Base-by-base conservation (phyloP, 2,888 invertebrate genomes). In the Xylocampa areola region DNA sequence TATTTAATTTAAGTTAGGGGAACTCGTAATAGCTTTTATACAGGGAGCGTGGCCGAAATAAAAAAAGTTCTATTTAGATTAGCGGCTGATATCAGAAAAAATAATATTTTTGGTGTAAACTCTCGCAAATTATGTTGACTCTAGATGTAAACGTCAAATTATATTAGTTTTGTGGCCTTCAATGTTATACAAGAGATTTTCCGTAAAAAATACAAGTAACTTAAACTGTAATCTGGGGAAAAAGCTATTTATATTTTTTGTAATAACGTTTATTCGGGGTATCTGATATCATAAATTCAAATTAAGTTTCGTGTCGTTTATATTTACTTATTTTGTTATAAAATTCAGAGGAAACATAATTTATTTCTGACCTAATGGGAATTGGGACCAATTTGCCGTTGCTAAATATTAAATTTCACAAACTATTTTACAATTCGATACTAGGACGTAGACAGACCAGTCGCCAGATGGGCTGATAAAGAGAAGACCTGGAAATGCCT, bases 1-100 rank as follows among this genome's bases (percentile, higher is more conserved):
- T 68, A 68, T 65, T 71, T 76, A 68, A 75, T 77, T 74, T 68
- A 77, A 77, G 65, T 75, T 71, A 29, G 36, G 40, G 16, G 55
- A 73, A 74, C 71, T 74, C 30, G 55, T 76, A 59, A 71, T 73
- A 68, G 57, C 55, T 65, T 70, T 58, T 49, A 52, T 62, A 55
- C 52, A 7, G 19, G 35, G 23, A 55, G 11, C 41, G 29, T 44
- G 47, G 36, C 21, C 39, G 39, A 59, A 62, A 67, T 61, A 49
- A 62, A 59, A 72, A 67, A 74, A 54, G 39, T 72, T 73, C 4
- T 51, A 23, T 67, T 75, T 59, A 62, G 39, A 69, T 59, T 64
- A 48, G 44, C n/a, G 47, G 17, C 27, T 55, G 51, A 65, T 72
- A 68, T 54, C 32, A 53, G 33, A 48, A 40, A n/a, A 39, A 45